phyloP scores from a whole-genome alignment of 2,797 vertebrate genomes.

The Microtus agrestis region DNA sequence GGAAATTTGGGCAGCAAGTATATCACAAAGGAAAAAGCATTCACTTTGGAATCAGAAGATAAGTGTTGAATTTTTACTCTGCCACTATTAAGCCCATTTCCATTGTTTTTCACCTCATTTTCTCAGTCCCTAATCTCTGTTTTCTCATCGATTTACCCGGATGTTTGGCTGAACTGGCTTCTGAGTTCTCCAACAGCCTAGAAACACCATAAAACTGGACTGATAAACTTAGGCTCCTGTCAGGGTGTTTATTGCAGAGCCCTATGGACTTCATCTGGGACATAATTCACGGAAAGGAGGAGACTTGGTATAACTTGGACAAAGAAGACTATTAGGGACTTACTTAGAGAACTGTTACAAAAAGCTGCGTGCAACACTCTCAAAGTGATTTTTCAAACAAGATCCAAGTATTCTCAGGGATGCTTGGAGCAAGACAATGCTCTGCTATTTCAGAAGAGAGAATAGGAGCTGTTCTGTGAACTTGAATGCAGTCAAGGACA shows the following conservation, averaged over 20 bases:
- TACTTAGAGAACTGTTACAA: constrained; percentile 45
- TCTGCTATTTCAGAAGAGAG: constrained; percentile 67
- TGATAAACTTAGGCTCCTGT: not conserved
- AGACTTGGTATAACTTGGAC: not conserved
- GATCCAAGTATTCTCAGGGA: constrained; percentile 63
- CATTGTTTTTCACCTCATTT: not conserved
- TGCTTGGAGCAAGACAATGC: constrained; percentile 56
- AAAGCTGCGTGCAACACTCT: constrained; percentile 61
- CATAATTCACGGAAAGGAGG: not conserved
- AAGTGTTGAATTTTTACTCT: not conserved
- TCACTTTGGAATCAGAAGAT: not conserved
- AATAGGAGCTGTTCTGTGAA: constrained; percentile 59
- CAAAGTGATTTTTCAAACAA: constrained; percentile 69
- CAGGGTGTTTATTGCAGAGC: not conserved
- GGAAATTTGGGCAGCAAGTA: not conserved
- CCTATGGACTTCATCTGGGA: not conserved
- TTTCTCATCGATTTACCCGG: not conserved
- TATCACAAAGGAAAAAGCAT: not conserved
- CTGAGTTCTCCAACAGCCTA: not conserved
- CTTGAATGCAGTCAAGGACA: constrained; percentile 74
- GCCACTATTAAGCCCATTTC: not conserved
- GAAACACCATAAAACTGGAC: not conserved
- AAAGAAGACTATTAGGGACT: constrained; percentile 57
- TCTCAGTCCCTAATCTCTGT: not conserved
- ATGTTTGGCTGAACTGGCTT: not conserved